Evolutionary conservation across 2,888 invertebrate genomes (phyloP).

Genomic region (Scaptomyza reducta): DNA sequence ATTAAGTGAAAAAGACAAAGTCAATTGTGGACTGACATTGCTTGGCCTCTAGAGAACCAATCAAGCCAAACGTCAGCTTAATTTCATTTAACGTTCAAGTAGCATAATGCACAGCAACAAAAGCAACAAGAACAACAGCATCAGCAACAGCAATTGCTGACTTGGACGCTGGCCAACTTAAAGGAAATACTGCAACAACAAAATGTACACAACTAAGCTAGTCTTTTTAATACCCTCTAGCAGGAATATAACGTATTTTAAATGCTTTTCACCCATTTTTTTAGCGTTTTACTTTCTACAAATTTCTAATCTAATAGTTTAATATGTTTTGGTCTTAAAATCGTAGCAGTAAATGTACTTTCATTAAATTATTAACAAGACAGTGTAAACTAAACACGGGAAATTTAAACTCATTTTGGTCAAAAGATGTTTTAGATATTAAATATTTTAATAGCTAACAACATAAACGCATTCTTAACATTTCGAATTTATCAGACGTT

Average conservation of each 20-base stretch:
- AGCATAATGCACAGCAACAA: conserved; percentile 59
- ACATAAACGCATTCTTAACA: no score
- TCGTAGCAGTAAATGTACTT: background rate
- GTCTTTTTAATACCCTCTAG: conserved; percentile 35
- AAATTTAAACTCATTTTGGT: no score
- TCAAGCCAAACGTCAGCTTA: conserved; percentile 76
- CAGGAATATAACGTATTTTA: background rate
- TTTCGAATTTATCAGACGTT: no score
- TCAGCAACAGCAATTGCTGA: conserved; percentile 29
- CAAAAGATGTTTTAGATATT: no score
- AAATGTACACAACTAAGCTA: conserved; percentile 1
- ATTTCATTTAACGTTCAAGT: conserved; percentile 74
- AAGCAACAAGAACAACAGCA: conserved; percentile 45
- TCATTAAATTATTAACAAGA: background rate
- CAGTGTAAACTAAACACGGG: background rate
- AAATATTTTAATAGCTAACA: no score
- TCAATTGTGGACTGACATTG: conserved; percentile 65
- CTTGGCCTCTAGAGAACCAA: conserved; percentile 73
- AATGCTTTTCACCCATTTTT: no score
- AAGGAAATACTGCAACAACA: conserved; percentile 4
- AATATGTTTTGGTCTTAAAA: no score
- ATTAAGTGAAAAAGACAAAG: conserved; percentile 73
- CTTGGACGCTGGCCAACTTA: conserved; percentile 29
- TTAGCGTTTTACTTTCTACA: no score
- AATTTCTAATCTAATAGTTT: no score